phyloP scores from a whole-genome alignment of 2,797 vertebrate species.

The Erpetoichthys calabaricus region DNA sequence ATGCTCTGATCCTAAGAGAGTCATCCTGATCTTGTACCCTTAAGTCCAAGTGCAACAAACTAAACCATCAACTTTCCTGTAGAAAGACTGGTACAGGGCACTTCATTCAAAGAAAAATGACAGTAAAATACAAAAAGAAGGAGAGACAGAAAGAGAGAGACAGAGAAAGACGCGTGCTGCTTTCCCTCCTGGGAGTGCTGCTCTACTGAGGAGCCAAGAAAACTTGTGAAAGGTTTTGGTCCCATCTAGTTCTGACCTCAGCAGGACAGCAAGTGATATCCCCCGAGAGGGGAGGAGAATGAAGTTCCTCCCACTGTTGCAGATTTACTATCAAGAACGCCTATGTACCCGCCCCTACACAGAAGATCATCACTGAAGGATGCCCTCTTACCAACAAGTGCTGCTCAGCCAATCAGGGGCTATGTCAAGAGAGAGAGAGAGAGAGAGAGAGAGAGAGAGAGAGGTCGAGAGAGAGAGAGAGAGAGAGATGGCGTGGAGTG shows the following conservation, averaged over 20 bases:
- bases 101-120: conserved; percentile 30
- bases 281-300: conserved; percentile 45
- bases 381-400: conserved; percentile 49
- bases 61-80: conserved; percentile 44
- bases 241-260: conserved; percentile 61
- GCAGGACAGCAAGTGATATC: conserved; percentile 43
- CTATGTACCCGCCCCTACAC: conserved; percentile 47
- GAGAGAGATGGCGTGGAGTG: conserved; percentile 5
- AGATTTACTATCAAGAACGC: conserved; percentile 42
- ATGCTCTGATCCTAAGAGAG: conserved; percentile 92
- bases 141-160: conserved; percentile 1
- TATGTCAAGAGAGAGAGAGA: conserved; percentile 16
- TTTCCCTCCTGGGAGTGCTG: conserved; percentile 18
- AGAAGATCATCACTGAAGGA: conserved; percentile 36
- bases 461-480: not conserved
- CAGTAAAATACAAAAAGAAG: conserved; percentile 2
- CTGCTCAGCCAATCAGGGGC: conserved; percentile 42
- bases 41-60: conserved; percentile 30
- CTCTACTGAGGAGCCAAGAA: conserved; percentile 30
- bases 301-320: conserved; percentile 50
- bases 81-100: conserved; percentile 31
- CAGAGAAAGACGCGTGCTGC: conserved; percentile 10
- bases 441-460: not conserved
- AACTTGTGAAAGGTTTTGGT: conserved; percentile 50
- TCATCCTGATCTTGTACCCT: conserved; percentile 66